Evolutionary conservation across 2,797 vertebrate species (phyloP).

Genomic region (Garrulus glandarius): DNA sequence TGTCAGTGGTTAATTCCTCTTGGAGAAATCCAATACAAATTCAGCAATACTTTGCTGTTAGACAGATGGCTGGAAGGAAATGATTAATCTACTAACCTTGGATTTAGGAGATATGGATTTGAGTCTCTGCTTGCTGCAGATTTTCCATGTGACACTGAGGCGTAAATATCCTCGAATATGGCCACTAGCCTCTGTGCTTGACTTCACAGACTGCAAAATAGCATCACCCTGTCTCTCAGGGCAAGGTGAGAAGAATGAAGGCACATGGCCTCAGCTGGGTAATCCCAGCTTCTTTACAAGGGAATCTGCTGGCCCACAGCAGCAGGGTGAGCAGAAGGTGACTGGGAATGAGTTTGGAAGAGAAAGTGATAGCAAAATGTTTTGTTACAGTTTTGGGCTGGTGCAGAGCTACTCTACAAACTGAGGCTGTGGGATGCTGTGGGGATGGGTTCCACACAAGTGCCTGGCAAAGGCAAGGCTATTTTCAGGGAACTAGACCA

Average conservation of each 20-base stretch:
- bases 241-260: constrained; percentile 2
- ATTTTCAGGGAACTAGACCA: not conserved
- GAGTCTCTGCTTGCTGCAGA: constrained; percentile 31
- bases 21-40: constrained; percentile 26
- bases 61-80: constrained; percentile 52
- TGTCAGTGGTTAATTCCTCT: not conserved
- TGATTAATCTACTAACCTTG: constrained; percentile 64
- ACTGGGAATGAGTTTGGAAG: not conserved
- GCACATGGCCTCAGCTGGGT: not conserved
- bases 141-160: constrained; percentile 29
- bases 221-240: not conserved
- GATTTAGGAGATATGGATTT: constrained; percentile 50
- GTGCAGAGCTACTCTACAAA: not conserved
- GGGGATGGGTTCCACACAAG: not conserved
- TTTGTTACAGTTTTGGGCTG: not conserved
- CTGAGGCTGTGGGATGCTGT: not conserved
- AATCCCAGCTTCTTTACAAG: not conserved
- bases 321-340: not conserved
- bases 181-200: not conserved
- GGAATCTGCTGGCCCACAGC: not conserved
- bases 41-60: constrained; percentile 8
- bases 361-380: not conserved
- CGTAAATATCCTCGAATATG: constrained; percentile 5
- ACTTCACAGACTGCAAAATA: not conserved
- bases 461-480: not conserved